Evolutionary conservation across 1,140 invertebrate species (phyloP).

Genomic region (Drosophila willistoni): DNA sequence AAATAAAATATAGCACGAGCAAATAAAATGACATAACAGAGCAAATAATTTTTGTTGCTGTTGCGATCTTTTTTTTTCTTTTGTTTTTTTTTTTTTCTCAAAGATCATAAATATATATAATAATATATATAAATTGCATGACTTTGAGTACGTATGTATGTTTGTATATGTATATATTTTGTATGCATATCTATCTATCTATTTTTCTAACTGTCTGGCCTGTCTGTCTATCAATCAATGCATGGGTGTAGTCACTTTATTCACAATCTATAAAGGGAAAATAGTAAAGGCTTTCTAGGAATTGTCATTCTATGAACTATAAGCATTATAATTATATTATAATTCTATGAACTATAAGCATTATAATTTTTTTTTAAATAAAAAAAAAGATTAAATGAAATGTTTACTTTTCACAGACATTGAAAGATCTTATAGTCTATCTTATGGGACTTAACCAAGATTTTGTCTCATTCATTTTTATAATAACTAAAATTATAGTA

Average conservation of each 20-base stretch:
- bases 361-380: too few relatives aligned
- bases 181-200: conserved; percentile 23
- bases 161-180: conserved; percentile 21
- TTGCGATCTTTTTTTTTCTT: conserved; percentile 19
- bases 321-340: too few relatives aligned
- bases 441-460: too few relatives aligned
- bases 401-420: too few relatives aligned
- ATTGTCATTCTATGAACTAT: too few relatives aligned
- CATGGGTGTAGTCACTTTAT: conserved; percentile 8
- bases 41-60: conserved; percentile 58
- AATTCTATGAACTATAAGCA: too few relatives aligned
- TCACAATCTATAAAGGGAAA: not conserved
- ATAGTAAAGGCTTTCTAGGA: too few relatives aligned
- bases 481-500: too few relatives aligned
- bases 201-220: conserved; percentile 39
- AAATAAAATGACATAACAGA: conserved; percentile 74
- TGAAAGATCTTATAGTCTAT: too few relatives aligned
- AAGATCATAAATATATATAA: conserved; percentile 43
- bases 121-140: conserved; percentile 13
- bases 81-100: not conserved
- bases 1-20: conserved; percentile 34
- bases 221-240: conserved; percentile 20
- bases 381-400: too few relatives aligned
- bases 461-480: too few relatives aligned
- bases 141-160: not conserved